A percentile compares a stretch with the other conserved stretches of the same genome.
These are phyloP conservation scores for Drosophila ananassae DNA, from an alignment of 1,140 invertebrate species.

Conservation along the genomic window DNA sequence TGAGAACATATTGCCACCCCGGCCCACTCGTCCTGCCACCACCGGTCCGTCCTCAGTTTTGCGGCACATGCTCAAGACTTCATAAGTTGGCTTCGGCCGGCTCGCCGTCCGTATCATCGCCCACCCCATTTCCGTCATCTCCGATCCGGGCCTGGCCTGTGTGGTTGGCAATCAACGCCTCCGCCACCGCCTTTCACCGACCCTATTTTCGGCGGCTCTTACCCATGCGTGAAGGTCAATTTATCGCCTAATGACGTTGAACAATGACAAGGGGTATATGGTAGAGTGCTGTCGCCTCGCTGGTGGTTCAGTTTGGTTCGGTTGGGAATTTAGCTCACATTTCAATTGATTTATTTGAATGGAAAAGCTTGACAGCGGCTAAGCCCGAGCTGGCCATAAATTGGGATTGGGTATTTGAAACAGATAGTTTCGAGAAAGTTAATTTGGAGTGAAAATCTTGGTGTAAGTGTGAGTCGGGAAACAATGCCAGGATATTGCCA, in stretches of 20 bases:
- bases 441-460: no score
- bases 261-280: conserved; percentile 54
- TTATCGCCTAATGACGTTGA: conserved; percentile 77
- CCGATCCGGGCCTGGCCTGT: conserved; percentile 44
- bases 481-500: background rate
- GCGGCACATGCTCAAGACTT: conserved; percentile 53
- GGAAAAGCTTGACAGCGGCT: conserved; percentile 2
- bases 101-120: conserved; percentile 6
- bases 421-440: background rate
- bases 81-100: conserved; percentile 29
- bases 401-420: background rate
- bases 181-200: background rate
- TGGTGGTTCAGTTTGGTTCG: no score
- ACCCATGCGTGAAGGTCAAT: conserved; percentile 75
- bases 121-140: background rate
- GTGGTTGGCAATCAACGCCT: conserved; percentile 68
- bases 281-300: background rate
- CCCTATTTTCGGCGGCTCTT: background rate
- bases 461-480: no score
- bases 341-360: conserved; percentile 61
- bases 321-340: conserved; percentile 52
- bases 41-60: conserved; percentile 17
- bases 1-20: conserved; percentile 28
- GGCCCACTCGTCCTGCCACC: background rate
- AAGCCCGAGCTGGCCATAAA: conserved; percentile 12